These are phyloP conservation scores for Liopterus haemorrhoidalis DNA, from an alignment of 2,888 invertebrate species.

Conservation along the genomic window DNA sequence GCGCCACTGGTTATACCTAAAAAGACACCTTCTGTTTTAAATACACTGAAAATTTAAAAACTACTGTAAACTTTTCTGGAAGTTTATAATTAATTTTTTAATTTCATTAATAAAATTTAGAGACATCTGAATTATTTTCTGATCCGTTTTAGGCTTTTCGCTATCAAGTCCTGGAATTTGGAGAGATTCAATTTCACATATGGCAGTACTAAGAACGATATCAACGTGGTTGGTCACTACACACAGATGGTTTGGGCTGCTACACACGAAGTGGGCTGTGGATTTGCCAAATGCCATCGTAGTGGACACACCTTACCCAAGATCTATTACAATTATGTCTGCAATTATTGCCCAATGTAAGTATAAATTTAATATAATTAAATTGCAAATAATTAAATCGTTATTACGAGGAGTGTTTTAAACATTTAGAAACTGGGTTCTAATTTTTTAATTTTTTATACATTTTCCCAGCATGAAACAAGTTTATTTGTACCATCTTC, in stretches of 20 bases:
- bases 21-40: too few relatives aligned
- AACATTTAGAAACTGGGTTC: too few relatives aligned
- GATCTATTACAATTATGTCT: conserved; percentile 73
- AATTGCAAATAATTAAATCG: conserved; percentile 5
- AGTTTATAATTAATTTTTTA: background rate
- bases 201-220: conserved; percentile 54
- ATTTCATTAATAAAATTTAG: background rate
- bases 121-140: background rate
- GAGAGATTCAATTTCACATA: conserved; percentile 71
- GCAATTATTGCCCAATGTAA: conserved; percentile 81
- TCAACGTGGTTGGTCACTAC: conserved; percentile 67
- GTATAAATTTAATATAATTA: conserved; percentile 37
- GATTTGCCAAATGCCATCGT: conserved; percentile 61
- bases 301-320: conserved; percentile 47
- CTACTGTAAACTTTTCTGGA: conserved; percentile 1
- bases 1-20: too few relatives aligned
- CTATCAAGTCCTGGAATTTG: conserved; percentile 70
- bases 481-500: too few relatives aligned
- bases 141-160: conserved; percentile 62
- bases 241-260: conserved; percentile 80
- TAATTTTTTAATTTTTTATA: too few relatives aligned
- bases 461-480: too few relatives aligned
- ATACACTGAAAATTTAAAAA: conserved; percentile 1
- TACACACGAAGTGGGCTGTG: conserved; percentile 71
- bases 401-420: background rate